These are phyloP conservation scores for Dipus sagitta DNA, from an alignment of 2,797 vertebrate species.

Conservation along the genomic window DNA sequence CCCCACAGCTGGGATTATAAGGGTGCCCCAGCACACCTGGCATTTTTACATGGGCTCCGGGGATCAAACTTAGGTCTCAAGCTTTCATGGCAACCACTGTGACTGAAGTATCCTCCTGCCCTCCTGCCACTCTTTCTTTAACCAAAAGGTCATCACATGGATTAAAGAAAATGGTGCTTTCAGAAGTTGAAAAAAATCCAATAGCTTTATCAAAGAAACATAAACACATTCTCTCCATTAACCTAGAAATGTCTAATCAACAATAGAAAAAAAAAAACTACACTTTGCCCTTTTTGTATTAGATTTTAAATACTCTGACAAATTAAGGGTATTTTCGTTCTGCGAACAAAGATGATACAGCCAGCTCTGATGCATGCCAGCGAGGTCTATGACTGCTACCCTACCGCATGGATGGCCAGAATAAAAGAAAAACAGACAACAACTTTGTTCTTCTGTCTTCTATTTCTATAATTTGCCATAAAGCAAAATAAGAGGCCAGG, in stretches of 20 bases:
- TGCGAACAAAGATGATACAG: neutral
- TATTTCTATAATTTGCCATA: neutral
- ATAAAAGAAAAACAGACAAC: neutral
- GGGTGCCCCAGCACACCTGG: too few species aligned
- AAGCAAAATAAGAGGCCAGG: neutral
- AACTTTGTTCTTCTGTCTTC: neutral
- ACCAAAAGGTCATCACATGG: neutral
- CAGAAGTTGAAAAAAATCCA: neutral
- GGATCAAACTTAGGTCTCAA: too few species aligned
- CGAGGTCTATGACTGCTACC: neutral
- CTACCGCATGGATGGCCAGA: neutral
- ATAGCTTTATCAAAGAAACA: neutral
- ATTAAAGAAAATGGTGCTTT: slow-evolving; percentile 39
- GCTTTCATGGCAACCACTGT: too few species aligned
- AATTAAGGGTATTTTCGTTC: neutral
- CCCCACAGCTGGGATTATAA: too few species aligned
- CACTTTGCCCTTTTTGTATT: neutral
- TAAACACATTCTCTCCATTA: neutral
- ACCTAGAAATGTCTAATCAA: neutral
- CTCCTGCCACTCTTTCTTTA: neutral
- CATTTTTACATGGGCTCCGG: too few species aligned
- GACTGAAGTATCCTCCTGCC: too few species aligned
- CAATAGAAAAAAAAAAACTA: neutral
- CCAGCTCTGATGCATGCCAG: neutral
- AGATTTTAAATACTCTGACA: slow-evolving; percentile 44